Conservation (phyloP, 1,140 invertebrate species). For the Calosoma granatense region DNA sequence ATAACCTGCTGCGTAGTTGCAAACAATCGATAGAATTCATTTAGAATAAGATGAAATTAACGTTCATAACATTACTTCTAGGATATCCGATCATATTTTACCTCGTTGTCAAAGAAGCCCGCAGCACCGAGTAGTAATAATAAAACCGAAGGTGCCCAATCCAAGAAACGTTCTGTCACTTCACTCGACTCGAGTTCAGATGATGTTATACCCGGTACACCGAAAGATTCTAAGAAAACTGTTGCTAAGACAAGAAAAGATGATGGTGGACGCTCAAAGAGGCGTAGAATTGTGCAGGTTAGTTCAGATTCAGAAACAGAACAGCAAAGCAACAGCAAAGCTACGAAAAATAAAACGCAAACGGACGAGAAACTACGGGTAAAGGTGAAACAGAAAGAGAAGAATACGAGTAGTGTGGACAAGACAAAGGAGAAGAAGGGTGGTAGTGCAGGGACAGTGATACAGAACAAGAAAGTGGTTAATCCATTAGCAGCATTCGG, state of each 20-base stretch:
- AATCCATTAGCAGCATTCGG: slow-evolving; percentile 32
- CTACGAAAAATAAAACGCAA: slow-evolving; percentile 12
- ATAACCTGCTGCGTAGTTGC: no score
- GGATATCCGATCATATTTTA: slow-evolving; percentile 42
- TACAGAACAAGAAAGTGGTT: slow-evolving; percentile 15
- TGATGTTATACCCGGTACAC: slow-evolving; percentile 27
- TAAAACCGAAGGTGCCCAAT: not conserved
- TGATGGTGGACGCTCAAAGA: slow-evolving; percentile 16
- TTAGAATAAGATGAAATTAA: no score
- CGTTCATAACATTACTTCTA: no score
- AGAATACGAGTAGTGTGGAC: not conserved
- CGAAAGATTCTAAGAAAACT: slow-evolving; percentile 17
- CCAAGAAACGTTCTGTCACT: not conserved
- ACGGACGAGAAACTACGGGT: slow-evolving; percentile 23
- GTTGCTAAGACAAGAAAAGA: slow-evolving; percentile 12
- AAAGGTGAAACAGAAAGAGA: slow-evolving; percentile 16
- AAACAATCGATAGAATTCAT: no score
- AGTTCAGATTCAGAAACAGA: slow-evolving; percentile 33
- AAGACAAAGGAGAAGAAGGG: not conserved
- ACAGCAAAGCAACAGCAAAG: slow-evolving; percentile 11
- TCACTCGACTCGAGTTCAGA: slow-evolving; percentile 13
- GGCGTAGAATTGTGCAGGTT: slow-evolving; percentile 21
- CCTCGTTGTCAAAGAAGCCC: slow-evolving; percentile 24
- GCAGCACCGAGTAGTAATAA: not conserved
- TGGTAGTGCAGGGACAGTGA: not conserved